A percentile compares a stretch with the other conserved stretches of the same genome.
phyloP scores from a whole-genome alignment of 2,797 vertebrate species.

The Sebastes taczanowskii region DNA sequence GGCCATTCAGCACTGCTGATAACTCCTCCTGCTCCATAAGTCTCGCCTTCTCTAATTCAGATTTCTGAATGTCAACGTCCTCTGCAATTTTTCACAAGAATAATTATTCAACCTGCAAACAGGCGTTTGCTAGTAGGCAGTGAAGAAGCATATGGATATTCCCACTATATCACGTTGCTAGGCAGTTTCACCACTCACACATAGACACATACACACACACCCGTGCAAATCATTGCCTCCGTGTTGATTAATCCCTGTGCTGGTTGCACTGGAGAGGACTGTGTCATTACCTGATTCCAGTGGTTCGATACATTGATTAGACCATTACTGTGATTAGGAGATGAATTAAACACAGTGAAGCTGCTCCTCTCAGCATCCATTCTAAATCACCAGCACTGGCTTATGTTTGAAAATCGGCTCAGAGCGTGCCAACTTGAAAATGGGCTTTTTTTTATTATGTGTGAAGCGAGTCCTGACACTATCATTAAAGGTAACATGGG shows the following conservation, averaged over 20 bases:
- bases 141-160: constrained; percentile 15
- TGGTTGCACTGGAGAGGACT: constrained; percentile 21
- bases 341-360: constrained; percentile 49
- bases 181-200: background rate
- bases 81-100: constrained; percentile 17
- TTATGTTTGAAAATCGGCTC: background rate
- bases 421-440: constrained; percentile 3
- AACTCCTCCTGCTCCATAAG: constrained; percentile 25
- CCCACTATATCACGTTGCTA: background rate
- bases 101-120: constrained; percentile 30
- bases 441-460: background rate
- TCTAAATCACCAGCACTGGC: background rate
- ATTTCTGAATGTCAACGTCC: constrained; percentile 16
- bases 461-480: background rate
- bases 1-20: constrained; percentile 34
- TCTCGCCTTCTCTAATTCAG: constrained; percentile 15
- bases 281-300: constrained; percentile 55
- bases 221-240: constrained; percentile 18
- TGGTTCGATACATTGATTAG: constrained; percentile 51
- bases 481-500: background rate
- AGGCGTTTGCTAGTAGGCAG: background rate
- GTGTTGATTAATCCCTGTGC: constrained; percentile 51
- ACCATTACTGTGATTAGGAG: constrained; percentile 57
- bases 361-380: constrained; percentile 25
- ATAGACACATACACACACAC: background rate